These are phyloP conservation scores for Acropternis orthonyx DNA, from an alignment of 2,797 vertebrate genomes.

Conservation along the genomic window DNA sequence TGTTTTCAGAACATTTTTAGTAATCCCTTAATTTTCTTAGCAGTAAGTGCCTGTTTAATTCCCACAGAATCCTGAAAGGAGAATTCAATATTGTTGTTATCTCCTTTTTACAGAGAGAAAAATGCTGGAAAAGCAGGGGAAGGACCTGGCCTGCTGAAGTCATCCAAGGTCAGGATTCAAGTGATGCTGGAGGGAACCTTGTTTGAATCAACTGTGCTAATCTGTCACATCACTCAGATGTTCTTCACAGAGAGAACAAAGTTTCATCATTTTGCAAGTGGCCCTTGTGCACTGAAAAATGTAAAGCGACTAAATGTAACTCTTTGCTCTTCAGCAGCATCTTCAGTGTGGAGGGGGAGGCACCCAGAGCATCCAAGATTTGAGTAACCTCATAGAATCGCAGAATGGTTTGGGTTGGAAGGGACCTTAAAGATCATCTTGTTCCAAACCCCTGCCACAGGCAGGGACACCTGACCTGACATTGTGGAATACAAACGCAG, in stretches of 20 bases:
- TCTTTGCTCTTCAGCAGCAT: not conserved
- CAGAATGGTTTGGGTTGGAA: not conserved
- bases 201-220: not conserved
- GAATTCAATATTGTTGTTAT: not conserved
- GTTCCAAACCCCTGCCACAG: not conserved
- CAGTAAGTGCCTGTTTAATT: not conserved
- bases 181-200: not conserved
- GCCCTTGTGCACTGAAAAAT: not conserved
- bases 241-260: not conserved
- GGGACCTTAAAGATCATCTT: not conserved
- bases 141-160: not conserved
- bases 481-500: not conserved
- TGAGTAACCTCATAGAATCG: not conserved
- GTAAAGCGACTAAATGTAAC: not conserved
- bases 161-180: not conserved
- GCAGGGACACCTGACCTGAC: not conserved
- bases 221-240: not conserved
- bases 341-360: accelerated
- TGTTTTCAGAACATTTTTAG: not conserved
- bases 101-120: not conserved
- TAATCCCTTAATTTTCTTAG: not conserved
- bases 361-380: not conserved
- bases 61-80: not conserved
- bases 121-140: not conserved
- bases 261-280: not conserved